Evolutionary conservation across 2,888 invertebrate genomes (phyloP), one percentile per base, ranked within the genome.

Genomic region (Proisotoma minuta): DNA sequence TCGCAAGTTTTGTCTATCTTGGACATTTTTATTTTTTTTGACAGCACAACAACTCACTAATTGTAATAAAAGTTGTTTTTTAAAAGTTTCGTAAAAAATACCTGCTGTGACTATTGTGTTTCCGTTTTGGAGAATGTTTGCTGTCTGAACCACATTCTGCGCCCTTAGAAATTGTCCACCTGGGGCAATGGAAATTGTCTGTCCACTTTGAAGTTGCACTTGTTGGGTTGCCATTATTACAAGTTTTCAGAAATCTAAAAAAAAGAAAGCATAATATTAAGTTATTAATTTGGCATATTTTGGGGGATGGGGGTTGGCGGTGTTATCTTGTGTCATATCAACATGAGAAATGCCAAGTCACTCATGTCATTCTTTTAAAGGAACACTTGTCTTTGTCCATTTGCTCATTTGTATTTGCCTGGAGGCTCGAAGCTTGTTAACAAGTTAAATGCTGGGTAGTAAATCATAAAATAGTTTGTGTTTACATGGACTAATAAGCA

Each of bases 41-140:
- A n/a, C n/a, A n/a, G n/a, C n/a, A n/a, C n/a, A n/a, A n/a, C n/a
- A n/a, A n/a, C n/a, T n/a, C n/a, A n/a, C n/a, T n/a, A n/a, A n/a
- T n/a, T n/a, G n/a, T n/a, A n/a, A n/a, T n/a, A n/a, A n/a, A n/a
- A n/a, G n/a, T n/a, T n/a, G n/a, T n/a, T n/a, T n/a, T n/a, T n/a
- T n/a, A n/a, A n/a, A n/a, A n/a, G n/a, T n/a, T n/a, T n/a, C n/a
- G n/a, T n/a, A n/a, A n/a, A n/a, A n/a, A 47, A 34, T 61, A 70
- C 72, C 69, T 57, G 68, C 58, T 10, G 69, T 60, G 10, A 60
- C 49, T 27, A 70, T 57, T n/a, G 63, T 62, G 22, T 66, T 64
- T n/a, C 70, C 71, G 61, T 71, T 71, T 40, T 71, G 69, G 18
- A 73, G 60, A 26, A 73, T 54, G 54, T 71, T 73, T 1, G 70